These are phyloP conservation scores for Decapterus maruadsi DNA, from an alignment of 2,797 vertebrate genomes.

Conservation along the genomic window DNA sequence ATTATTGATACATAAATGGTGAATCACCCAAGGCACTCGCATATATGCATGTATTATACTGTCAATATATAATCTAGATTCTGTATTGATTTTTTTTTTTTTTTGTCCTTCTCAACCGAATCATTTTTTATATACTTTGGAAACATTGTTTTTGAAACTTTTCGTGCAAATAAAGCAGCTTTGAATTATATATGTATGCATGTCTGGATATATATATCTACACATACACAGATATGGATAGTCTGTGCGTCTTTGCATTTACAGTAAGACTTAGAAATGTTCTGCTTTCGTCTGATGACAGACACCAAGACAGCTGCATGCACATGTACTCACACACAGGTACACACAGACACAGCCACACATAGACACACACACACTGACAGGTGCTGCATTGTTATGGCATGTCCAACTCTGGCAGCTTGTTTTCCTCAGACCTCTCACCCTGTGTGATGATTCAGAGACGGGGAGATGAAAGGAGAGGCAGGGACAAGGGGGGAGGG, in stretches of 20 bases:
- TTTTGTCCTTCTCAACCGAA: neutral
- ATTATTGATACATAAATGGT: too few species aligned
- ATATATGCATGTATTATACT: neutral
- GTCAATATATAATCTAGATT: too few species aligned
- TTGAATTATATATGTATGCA: neutral
- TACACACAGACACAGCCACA: conserved; percentile 42
- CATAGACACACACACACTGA: conserved; percentile 45
- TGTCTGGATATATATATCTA: neutral
- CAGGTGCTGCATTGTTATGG: conserved; percentile 78
- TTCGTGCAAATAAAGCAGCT: neutral
- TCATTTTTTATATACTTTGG: neutral
- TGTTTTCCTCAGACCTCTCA: conserved; percentile 79
- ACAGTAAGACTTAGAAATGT: conserved; percentile 71
- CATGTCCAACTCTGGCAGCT: conserved; percentile 76
- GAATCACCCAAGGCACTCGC: neutral
- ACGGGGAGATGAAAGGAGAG: conserved; percentile 69
- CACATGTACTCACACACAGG: conserved; percentile 63
- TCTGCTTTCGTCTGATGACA: conserved; percentile 63
- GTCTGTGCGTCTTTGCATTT: conserved; percentile 55
- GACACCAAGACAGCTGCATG: conserved; percentile 69
- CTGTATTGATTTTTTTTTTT: too few species aligned
- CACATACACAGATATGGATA: neutral
- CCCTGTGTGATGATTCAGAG: conserved; percentile 78
- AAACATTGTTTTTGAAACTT: neutral
- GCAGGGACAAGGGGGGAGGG: conserved; percentile 47